Evolutionary conservation across 2,113 vertebrate species (phyloP).

Genomic region (Ammospiza nelsoni): DNA sequence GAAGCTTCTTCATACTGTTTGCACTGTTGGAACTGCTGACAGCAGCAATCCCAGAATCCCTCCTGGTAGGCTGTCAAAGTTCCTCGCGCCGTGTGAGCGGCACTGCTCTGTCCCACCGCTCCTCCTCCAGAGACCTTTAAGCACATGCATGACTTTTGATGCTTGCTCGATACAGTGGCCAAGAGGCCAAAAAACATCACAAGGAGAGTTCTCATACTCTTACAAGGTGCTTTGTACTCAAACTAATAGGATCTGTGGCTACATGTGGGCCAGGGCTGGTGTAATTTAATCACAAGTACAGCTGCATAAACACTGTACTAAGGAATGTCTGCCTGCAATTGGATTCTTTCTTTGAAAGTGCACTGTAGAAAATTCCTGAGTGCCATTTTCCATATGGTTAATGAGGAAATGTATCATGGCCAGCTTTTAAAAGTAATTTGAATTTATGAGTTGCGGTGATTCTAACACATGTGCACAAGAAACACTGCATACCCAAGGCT

Average conservation of each 20-base stretch:
- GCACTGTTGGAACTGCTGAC: constrained; percentile 96
- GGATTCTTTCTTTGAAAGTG: constrained; percentile 92
- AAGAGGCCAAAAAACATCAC: constrained; percentile 82
- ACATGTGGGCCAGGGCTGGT: constrained; percentile 80
- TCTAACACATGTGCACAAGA: constrained; percentile 77
- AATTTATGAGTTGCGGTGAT: constrained; percentile 80
- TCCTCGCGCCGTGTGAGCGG: constrained; percentile 86
- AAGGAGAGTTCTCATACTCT: constrained; percentile 81
- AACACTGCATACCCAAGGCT: constrained; percentile 68
- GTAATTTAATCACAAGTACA: constrained; percentile 95
- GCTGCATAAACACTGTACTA: constrained; percentile 94
- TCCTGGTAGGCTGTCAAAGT: constrained; percentile 93
- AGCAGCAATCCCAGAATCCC: constrained; percentile 88
- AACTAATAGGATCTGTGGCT: constrained; percentile 84
- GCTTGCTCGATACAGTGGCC: constrained; percentile 83
- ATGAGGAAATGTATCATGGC: constrained; percentile 87
- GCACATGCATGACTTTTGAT: constrained; percentile 85
- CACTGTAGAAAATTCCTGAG: constrained; percentile 81
- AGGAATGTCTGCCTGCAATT: constrained; percentile 91
- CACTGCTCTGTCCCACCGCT: constrained; percentile 83
- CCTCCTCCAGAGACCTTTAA: constrained; percentile 80
- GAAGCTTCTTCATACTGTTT: constrained; percentile 92
- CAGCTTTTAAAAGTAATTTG: constrained; percentile 84
- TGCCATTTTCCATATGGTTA: constrained; percentile 94
- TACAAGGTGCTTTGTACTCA: constrained; percentile 83